Evolutionary conservation across 2,888 invertebrate genomes (phyloP).

Genomic region (Cataglyphis altisquamis): DNA sequence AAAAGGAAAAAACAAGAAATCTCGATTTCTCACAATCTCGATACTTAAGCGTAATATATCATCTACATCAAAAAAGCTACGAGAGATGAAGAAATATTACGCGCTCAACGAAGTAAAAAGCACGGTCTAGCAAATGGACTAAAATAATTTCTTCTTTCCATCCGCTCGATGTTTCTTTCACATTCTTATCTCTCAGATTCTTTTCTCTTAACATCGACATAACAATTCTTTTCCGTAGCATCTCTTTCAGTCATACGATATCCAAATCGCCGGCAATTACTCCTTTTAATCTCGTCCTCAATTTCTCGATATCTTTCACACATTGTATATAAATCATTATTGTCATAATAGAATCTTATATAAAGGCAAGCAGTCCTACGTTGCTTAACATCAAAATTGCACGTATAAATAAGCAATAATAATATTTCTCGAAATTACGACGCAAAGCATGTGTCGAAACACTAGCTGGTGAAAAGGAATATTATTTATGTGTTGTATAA

Average conservation of each 20-base stretch:
- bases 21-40: background rate
- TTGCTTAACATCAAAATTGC: background rate
- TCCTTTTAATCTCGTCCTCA: constrained; percentile 1
- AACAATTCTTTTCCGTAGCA: background rate
- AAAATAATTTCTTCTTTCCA: constrained; percentile 26
- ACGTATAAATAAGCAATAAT: constrained; percentile 10
- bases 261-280: constrained; percentile 25
- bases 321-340: no score
- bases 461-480: background rate
- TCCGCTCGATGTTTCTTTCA: constrained; percentile 5
- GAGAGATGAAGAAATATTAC: constrained; percentile 30
- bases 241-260: background rate
- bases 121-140: constrained; percentile 13
- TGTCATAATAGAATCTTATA: background rate
- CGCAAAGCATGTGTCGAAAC: background rate
- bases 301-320: constrained; percentile 3
- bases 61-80: background rate
- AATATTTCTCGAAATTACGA: constrained; percentile 25
- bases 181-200: background rate
- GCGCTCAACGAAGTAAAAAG: constrained; percentile 8
- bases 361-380: background rate
- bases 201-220: constrained; percentile 25
- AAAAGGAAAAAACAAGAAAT: constrained; percentile 5
- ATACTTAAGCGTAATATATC: constrained; percentile 12
- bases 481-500: background rate